Conservation (phyloP, 2,888 invertebrate species). For the Charanyca ferruginea region DNA sequence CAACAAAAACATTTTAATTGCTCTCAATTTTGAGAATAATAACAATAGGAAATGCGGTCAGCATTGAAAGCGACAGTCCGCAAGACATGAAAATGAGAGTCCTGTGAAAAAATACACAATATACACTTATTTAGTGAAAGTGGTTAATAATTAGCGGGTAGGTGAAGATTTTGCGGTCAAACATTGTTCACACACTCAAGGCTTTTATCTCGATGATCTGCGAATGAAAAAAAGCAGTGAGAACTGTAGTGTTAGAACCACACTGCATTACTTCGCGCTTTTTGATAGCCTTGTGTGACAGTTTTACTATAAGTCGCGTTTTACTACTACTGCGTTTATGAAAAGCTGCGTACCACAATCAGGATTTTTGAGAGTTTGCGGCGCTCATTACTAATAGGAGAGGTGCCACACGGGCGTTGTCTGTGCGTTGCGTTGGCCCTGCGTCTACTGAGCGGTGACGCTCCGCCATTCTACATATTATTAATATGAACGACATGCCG, state of each 20-base stretch:
- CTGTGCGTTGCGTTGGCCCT: too few species aligned
- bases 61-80: slow-evolving; percentile 54
- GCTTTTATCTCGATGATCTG: slow-evolving; percentile 25
- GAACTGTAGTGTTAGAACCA: neutral
- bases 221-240: slow-evolving; percentile 2
- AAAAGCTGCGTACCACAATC: slow-evolving; percentile 24
- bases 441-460: too few species aligned
- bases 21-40: slow-evolving; percentile 50
- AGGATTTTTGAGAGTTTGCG: neutral
- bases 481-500: too few species aligned
- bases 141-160: slow-evolving; percentile 58
- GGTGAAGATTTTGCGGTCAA: slow-evolving; percentile 56
- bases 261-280: slow-evolving; percentile 9
- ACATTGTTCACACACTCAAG: slow-evolving; percentile 47
- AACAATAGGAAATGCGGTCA: slow-evolving; percentile 60
- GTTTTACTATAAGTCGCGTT: slow-evolving; percentile 36
- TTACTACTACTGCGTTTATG: slow-evolving; percentile 28
- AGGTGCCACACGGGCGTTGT: too few species aligned
- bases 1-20: slow-evolving; percentile 59
- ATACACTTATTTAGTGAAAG: slow-evolving; percentile 61
- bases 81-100: slow-evolving; percentile 62
- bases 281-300: slow-evolving; percentile 25
- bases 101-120: slow-evolving; percentile 66
- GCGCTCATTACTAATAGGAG: too few species aligned
- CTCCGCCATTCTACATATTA: too few species aligned